phyloP scores from a whole-genome alignment of 1,140 invertebrate species.

The Microplitis demolitor region DNA sequence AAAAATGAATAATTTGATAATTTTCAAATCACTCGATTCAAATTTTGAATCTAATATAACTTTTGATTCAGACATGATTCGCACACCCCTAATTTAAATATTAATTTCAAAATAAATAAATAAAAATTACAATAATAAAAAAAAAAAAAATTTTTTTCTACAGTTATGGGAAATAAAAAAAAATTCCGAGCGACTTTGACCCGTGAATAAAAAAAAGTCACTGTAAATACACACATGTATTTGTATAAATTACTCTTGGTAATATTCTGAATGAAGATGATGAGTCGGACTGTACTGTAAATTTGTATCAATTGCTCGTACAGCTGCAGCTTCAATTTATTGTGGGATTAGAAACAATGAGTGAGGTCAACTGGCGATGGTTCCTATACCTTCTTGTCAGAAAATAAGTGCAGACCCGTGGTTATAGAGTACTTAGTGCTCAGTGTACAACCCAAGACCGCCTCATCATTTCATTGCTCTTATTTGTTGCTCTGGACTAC shows the following conservation, averaged over 20 bases:
- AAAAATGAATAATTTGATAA: too few relatives aligned
- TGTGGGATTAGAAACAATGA: constrained; percentile 62
- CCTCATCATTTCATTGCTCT: not conserved
- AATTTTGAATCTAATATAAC: too few relatives aligned
- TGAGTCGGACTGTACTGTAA: constrained; percentile 57
- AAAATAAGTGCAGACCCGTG: not conserved
- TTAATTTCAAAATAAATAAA: too few relatives aligned
- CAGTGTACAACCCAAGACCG: not conserved
- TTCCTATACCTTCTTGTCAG: constrained; percentile 32
- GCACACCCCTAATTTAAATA: too few relatives aligned
- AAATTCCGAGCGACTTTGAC: too few relatives aligned
- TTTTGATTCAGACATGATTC: too few relatives aligned
- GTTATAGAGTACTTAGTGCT: not conserved
- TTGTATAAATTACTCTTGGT: not conserved
- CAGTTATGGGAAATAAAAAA: too few relatives aligned
- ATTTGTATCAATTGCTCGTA: constrained; percentile 61
- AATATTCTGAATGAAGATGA: constrained; percentile 32
- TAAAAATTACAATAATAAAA: too few relatives aligned
- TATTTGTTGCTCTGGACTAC: not conserved
- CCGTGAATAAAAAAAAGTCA: too few relatives aligned
- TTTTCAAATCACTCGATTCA: too few relatives aligned
- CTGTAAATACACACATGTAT: not conserved
- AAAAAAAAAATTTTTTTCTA: too few relatives aligned
- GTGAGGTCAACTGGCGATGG: constrained; percentile 40
- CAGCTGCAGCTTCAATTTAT: constrained; percentile 60